phyloP scores from a whole-genome alignment of 2,113 vertebrate genomes.

The human region GRCh38 chr18:12388501-12389000 shows the following conservation, averaged over 20 bases:
- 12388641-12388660: neutral
- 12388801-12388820: neutral
- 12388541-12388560: neutral
- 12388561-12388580: neutral
- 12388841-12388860: neutral
- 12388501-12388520: neutral
- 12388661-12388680: neutral
- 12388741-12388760: neutral
- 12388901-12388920: neutral
- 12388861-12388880: neutral
- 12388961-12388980: neutral
- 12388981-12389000: neutral
- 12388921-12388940: neutral
- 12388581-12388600: neutral
- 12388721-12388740: neutral
- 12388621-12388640: neutral
- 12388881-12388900: neutral
- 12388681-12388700: neutral
- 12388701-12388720: neutral
- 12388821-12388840: neutral
- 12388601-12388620: neutral
- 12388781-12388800: neutral
- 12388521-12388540: neutral
- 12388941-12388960: neutral
- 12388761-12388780: neutral